Evolutionary conservation across 2,113 vertebrate species (phyloP), one percentile per base, ranked within the genome.

Genomic region (Lethenteron reissneri): DNA sequence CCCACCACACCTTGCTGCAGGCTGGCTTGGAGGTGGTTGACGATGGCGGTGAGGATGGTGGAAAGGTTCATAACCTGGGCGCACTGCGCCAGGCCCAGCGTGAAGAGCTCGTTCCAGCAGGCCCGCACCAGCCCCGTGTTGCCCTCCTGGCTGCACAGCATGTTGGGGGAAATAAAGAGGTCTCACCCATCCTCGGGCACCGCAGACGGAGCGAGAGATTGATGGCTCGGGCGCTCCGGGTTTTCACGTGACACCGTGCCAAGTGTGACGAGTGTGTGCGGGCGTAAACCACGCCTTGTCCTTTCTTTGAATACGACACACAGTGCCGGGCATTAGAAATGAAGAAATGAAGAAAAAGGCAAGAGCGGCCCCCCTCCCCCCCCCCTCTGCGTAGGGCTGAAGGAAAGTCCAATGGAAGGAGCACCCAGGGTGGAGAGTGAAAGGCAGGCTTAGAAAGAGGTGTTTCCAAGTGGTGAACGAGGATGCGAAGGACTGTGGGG

Each of bases 391-490:
- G 41, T 41, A 41, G 41, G 41, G 41, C 41, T 41, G 41, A 41
- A 41, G 41, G 41, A 41, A 68, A 17, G 64, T 68, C n/a, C 64
- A 11, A 68, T 17, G 64, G 11, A 68, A 68, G 11, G 64, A 17
- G 25, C 64, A 68, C 64, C 25, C 11, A 99, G 92, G 92, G 92
- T 13, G 97, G 88, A 75, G 90, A 90, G 73, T 87, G 87, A 80
- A 99, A 99, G 59, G 94, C 91, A 64, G 94, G 89, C 74, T 97
- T 97, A 74, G 91, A 97, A 73, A 92, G 94, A 92, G 94, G 90
- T 92, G 92, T 96, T 82, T 99, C 92, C 94, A 99, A 97, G 74
- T 92, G 97, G 57, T 96, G 90, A 79, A 99, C 97, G 71, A 99
- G 89, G 58, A 99, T 84, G 57, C 94, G 87, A 59, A 92, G 97